Evolutionary conservation across 2,797 vertebrate species (phyloP), one percentile per base, ranked within the genome.

Genomic region (Craterocephalus amniculus): DNA sequence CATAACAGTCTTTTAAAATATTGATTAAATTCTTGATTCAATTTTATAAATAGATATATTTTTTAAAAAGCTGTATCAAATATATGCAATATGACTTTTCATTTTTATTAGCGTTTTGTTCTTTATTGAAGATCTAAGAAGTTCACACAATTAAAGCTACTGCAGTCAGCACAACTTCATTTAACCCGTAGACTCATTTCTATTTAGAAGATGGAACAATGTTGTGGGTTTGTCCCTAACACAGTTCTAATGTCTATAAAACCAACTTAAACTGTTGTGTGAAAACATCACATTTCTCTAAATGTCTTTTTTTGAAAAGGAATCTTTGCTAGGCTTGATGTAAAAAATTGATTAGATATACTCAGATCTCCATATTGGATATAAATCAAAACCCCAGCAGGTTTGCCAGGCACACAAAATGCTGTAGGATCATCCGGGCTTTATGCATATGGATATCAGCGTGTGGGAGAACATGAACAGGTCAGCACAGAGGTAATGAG

Each of bases 401-500:
- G 31, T 60, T 58, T 75, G 69, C 76, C 76, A 78, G 74, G 66
- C 68, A 67, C n/a, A 35, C 55, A 63, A 74, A 88, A 72, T 66
- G 70, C 74, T 71, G 63, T n/a, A 48, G 59, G 36, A 71, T 68
- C 66, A 29, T 70, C 51, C 67, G 70, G 48, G 54, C 68, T 79
- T 83, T 59, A 81, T 89, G 81, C 81, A 88, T 89, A 90, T 90
- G 88, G 88, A 88, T 91, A 91, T 92, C 72, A 84, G 79, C 63
- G 82, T 88, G 90, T 86, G 85, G 88, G 80, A 85, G 87, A 87
- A 89, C 89, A 89, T 80, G 91, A 87, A 89, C 89, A 92, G 93
- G 91, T 93, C 92, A 93, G 90, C 90, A 90, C 40, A 63, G 85
- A 92, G 84, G 85, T 93, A 95, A 94, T 94, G 89, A 95, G 81